Evolutionary conservation across 2,113 vertebrate species (phyloP).

Genomic region (Dasypus novemcinctus): DNA sequence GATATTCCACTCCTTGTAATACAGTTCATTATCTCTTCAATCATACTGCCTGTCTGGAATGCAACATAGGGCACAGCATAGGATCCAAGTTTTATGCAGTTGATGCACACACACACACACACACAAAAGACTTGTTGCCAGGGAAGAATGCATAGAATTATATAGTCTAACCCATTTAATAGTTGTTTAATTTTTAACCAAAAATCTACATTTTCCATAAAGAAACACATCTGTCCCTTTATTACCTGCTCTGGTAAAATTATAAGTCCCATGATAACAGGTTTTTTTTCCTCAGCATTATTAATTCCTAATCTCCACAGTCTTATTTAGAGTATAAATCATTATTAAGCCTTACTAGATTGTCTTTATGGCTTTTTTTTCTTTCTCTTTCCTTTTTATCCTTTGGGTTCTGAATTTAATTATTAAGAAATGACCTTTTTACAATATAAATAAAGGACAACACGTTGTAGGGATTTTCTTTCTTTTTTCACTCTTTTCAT

Average conservation of each 20-base stretch:
- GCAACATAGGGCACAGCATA: background rate
- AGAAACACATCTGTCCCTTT: background rate
- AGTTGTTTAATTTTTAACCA: background rate
- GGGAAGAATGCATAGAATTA: background rate
- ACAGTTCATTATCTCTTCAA: conserved; percentile 69
- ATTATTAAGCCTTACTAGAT: background rate
- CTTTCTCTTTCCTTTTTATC: background rate
- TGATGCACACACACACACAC: background rate
- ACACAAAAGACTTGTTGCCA: background rate
- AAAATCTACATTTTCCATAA: conserved; percentile 42
- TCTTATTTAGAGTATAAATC: background rate
- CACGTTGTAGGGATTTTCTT: background rate
- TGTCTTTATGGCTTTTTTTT: background rate
- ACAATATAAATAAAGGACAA: background rate
- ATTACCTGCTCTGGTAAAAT: background rate
- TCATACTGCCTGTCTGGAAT: conserved; percentile 1
- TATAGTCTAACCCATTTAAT: background rate
- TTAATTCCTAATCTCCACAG: background rate
- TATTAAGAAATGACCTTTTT: background rate
- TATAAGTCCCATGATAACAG: background rate
- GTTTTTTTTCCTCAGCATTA: background rate
- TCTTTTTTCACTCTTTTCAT: background rate
- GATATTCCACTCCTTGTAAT: conserved; percentile 60
- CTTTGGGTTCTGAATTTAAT: conserved; percentile 4
- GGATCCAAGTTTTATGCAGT: background rate